Base-by-base conservation (phyloP, 2,113 vertebrate species). In the Syngnathus floridae region DNA sequence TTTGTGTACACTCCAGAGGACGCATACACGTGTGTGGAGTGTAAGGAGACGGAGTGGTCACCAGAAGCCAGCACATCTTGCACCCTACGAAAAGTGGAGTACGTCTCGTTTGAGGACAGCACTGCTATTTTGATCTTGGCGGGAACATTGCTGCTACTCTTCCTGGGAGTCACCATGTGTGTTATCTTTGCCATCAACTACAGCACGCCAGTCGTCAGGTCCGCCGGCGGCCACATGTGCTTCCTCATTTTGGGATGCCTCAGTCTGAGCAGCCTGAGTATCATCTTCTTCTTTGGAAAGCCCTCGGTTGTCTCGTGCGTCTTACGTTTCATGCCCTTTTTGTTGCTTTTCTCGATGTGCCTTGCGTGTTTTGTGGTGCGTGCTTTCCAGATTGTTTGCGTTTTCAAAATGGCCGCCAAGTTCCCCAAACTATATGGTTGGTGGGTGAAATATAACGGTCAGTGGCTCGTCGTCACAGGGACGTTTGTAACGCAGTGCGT, bases 361-460 rank as follows among this genome's bases (percentile, higher is more conserved):
- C 79, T 94, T 0, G 91, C 92, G 0, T 94, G 90, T 51, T 82
- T 95, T 70, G 88, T 88, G 0, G 90, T 93, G 0, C 92, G 88
- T 37, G 91, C 91, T 8, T 93, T 95, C 83, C 95, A 95, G 69
- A 88, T 95, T 26, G 71, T 95, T 67, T 89, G 89, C 46, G 89
- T 94, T 79, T 96, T 96, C 82, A 96, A 94, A 88, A 90, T 94
- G 66, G 90, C 91, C 0, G 58, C 83, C 13, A 92, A 86, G 59
- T 77, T 87, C 7, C 93, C 92, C 0, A 84, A 63, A 0, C 67
- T 92, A 1, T 73, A 92, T 49, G 84, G 65, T 1, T 86, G 85
- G 49, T 96, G 94, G 93, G 87, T 82, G 48, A 92, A 88, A 70
- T 82, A 84, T 76, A 80, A 88, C 0, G 89, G 92, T 0, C 90